Evolutionary conservation across 2,888 invertebrate genomes (phyloP).

Genomic region (Ophion costatus): DNA sequence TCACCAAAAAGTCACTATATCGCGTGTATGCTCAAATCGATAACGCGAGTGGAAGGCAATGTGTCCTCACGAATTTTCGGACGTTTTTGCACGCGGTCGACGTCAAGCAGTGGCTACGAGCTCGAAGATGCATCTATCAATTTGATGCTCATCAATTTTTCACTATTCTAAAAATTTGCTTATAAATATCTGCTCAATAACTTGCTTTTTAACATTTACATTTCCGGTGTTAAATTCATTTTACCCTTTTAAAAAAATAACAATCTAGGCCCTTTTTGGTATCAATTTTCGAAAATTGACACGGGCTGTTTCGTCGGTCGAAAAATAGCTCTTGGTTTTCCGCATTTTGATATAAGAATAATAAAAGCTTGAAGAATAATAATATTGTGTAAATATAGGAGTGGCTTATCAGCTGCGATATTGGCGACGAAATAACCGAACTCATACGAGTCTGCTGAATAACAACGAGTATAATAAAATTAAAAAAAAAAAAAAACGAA

Average conservation of each 20-base stretch:
- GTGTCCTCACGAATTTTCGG: background rate
- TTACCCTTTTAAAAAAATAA: background rate
- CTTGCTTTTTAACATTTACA: no score
- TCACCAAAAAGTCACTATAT: background rate
- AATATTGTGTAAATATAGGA: background rate
- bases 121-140: no score
- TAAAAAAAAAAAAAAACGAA: slow-evolving; percentile 15
- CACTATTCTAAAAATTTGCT: no score
- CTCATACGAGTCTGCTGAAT: background rate
- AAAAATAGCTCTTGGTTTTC: background rate
- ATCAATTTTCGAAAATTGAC: background rate
- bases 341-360: background rate
- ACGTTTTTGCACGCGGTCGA: background rate
- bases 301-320: no score
- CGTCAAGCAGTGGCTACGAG: no score
- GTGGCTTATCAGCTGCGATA: slow-evolving; percentile 19
- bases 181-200: no score
- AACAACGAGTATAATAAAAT: slow-evolving; percentile 17
- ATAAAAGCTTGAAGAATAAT: background rate
- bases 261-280: background rate
- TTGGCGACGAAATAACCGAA: background rate
- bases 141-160: no score
- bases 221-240: no score
- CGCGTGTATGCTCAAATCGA: background rate
- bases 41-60: background rate